Evolutionary conservation across 2,113 vertebrate genomes (phyloP).

Genomic region (Clarias batrachus): DNA sequence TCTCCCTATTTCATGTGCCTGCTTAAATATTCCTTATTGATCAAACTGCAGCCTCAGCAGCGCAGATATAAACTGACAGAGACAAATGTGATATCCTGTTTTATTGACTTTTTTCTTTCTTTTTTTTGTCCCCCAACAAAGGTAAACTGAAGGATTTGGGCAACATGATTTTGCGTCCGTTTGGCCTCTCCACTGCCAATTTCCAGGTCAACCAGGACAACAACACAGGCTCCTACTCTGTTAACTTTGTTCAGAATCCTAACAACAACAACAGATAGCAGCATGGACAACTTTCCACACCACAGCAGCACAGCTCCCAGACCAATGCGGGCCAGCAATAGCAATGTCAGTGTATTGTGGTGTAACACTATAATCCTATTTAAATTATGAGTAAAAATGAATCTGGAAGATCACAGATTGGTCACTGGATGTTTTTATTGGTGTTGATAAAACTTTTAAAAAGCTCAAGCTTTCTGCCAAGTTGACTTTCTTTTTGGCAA

Average conservation of each 20-base stretch:
- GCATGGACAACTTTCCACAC: not conserved
- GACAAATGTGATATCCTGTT: not conserved
- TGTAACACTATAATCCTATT: not conserved
- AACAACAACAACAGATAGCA: constrained; percentile 84
- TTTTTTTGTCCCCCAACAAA: constrained; percentile 59
- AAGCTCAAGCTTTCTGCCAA: constrained; percentile 1
- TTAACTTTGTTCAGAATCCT: constrained; percentile 92
- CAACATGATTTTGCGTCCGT: constrained; percentile 91
- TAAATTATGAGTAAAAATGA: not conserved
- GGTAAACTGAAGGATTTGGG: constrained; percentile 96
- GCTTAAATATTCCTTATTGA: constrained; percentile 44
- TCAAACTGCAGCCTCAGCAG: constrained; percentile 43
- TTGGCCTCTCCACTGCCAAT: constrained; percentile 93
- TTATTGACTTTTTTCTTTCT: not conserved
- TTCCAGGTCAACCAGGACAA: constrained; percentile 94
- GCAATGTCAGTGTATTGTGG: not conserved
- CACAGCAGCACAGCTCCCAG: not conserved
- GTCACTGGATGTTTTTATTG: not conserved
- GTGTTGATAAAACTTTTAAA: constrained; percentile 10
- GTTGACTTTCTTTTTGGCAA: not conserved
- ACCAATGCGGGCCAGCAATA: not conserved
- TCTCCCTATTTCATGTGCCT: not conserved
- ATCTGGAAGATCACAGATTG: not conserved
- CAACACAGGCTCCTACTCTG: constrained; percentile 86
- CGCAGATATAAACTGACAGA: constrained; percentile 11